Conservation (phyloP, 30 jellyfish, hydroid and myxozoan genomes). For the Haliclystus octoradiatus region DNA sequence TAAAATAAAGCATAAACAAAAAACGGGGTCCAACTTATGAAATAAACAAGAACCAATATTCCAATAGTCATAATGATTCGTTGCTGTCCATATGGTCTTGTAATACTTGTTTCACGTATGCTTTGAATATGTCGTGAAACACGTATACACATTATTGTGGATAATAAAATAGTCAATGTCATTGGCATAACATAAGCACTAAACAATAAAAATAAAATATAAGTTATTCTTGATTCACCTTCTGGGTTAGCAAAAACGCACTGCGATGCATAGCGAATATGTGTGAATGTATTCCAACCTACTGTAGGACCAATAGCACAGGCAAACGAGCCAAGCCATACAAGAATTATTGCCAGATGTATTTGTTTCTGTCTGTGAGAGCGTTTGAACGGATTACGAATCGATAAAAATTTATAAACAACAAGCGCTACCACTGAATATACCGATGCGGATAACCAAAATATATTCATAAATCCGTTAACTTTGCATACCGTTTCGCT, state of each 20-base stretch:
- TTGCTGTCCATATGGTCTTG: slow-evolving; percentile 33
- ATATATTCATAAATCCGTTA: slow-evolving; percentile 47
- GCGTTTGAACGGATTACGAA: slow-evolving; percentile 45
- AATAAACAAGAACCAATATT: slow-evolving; percentile 25
- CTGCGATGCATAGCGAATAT: slow-evolving; percentile 44
- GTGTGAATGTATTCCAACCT: slow-evolving; percentile 18
- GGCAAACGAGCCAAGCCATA: slow-evolving; percentile 26
- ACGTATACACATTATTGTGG: slow-evolving; percentile 25
- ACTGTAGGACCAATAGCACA: slow-evolving; percentile 35
- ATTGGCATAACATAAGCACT: slow-evolving; percentile 45
- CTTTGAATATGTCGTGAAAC: slow-evolving; percentile 25
- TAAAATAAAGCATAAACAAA: slow-evolving; percentile 37
- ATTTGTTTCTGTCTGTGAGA: slow-evolving; percentile 14
- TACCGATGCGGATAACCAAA: slow-evolving; percentile 50
- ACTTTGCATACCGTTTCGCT: slow-evolving; percentile 33
- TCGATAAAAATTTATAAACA: slow-evolving; percentile 37
- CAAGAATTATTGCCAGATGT: slow-evolving; percentile 1
- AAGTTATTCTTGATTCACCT: slow-evolving; percentile 4
- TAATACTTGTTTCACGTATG: slow-evolving; percentile 21
- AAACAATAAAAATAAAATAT: slow-evolving; percentile 20
- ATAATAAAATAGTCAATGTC: slow-evolving; percentile 20
- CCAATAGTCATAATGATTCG: slow-evolving; percentile 38
- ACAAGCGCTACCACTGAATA: slow-evolving; percentile 48
- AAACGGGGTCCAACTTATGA: slow-evolving; percentile 72
- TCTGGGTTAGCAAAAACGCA: slow-evolving; percentile 31